phyloP scores from a whole-genome alignment of 64 coral and sea anemone species.

The Montipora foliosa region DNA sequence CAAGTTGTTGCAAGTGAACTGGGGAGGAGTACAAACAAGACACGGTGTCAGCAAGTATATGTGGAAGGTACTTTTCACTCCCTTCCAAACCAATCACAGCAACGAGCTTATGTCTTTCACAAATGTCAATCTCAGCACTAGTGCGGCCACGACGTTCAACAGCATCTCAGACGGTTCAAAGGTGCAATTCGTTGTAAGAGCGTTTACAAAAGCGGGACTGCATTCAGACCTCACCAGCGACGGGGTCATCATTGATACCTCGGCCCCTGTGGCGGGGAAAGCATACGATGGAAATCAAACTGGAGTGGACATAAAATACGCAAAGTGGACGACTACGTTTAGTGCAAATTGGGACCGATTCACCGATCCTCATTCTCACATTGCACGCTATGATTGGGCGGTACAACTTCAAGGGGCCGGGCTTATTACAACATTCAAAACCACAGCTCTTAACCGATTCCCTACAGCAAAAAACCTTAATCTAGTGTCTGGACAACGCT shows the following conservation, averaged over 20 bases:
- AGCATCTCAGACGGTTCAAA: constrained; percentile 74
- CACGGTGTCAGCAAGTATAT: constrained; percentile 66
- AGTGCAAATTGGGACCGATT: constrained; percentile 79
- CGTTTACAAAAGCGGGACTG: constrained; percentile 90
- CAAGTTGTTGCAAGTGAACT: constrained; percentile 58
- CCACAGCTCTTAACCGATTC: constrained; percentile 13
- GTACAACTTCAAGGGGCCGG: constrained; percentile 48
- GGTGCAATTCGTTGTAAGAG: constrained; percentile 57
- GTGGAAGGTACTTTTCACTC: constrained; percentile 49
- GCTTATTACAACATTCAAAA: constrained; percentile 48
- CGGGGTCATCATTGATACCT: constrained; percentile 82
- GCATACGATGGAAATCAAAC: constrained; percentile 41
- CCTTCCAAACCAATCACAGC: constrained; percentile 26
- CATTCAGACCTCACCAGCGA: constrained; percentile 69
- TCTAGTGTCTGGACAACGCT: constrained; percentile 59
- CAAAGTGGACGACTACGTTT: constrained; percentile 69
- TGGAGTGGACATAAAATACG: constrained; percentile 54
- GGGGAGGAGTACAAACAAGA: constrained; percentile 73
- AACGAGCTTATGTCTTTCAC: constrained; percentile 52
- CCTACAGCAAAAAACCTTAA: constrained; percentile 33
- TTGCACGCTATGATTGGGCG: constrained; percentile 55
- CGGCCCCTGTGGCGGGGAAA: constrained; percentile 31
- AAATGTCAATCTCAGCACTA: constrained; percentile 46
- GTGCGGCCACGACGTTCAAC: constrained; percentile 19
- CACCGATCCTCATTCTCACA: constrained; percentile 60